Percentiles rank a stretch among this genome's conserved stretches.
These are phyloP conservation scores for Thecophora atra DNA, from an alignment of 2,888 invertebrate genomes.

Conservation along the genomic window DNA sequence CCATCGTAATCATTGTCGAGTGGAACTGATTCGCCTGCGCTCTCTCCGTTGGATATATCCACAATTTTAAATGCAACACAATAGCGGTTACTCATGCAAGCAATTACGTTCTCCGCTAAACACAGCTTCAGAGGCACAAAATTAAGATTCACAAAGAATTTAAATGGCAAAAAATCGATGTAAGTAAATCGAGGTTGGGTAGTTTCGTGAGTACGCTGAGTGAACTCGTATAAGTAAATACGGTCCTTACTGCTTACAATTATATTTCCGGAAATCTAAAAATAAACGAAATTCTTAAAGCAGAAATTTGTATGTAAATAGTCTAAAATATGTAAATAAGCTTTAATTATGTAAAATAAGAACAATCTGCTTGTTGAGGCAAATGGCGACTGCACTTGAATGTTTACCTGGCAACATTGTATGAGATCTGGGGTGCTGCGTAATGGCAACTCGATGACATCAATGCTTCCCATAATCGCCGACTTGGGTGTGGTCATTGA, in stretches of 20 bases:
- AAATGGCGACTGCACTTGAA: slow-evolving; percentile 38
- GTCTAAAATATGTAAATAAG: not conserved
- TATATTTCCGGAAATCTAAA: slow-evolving; percentile 59
- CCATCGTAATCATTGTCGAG: slow-evolving; percentile 42
- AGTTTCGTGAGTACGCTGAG: slow-evolving; percentile 73
- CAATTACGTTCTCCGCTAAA: slow-evolving; percentile 76
- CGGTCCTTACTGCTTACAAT: slow-evolving; percentile 62
- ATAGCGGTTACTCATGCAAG: slow-evolving; percentile 71
- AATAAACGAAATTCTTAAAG: not conserved
- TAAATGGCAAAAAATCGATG: slow-evolving; percentile 75
- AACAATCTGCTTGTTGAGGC: too few relatives aligned
- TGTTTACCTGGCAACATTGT: slow-evolving; percentile 71
- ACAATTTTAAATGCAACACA: slow-evolving; percentile 73
- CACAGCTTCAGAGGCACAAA: slow-evolving; percentile 72
- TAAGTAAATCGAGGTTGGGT: slow-evolving; percentile 72
- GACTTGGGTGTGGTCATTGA: slow-evolving; percentile 78
- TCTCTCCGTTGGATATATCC: slow-evolving; percentile 53
- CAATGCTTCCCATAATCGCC: slow-evolving; percentile 72
- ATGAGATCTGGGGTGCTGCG: slow-evolving; percentile 70
- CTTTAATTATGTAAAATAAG: too few relatives aligned
- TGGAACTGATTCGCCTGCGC: slow-evolving; percentile 19
- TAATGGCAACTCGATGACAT: slow-evolving; percentile 79
- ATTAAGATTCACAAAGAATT: slow-evolving; percentile 73
- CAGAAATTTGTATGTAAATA: not conserved
- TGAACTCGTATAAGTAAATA: slow-evolving; percentile 70